A percentile compares a stretch with the other conserved stretches of the same genome.
Conservation (phyloP, 2,888 invertebrate species). For the Drosophila macrospina region DNA sequence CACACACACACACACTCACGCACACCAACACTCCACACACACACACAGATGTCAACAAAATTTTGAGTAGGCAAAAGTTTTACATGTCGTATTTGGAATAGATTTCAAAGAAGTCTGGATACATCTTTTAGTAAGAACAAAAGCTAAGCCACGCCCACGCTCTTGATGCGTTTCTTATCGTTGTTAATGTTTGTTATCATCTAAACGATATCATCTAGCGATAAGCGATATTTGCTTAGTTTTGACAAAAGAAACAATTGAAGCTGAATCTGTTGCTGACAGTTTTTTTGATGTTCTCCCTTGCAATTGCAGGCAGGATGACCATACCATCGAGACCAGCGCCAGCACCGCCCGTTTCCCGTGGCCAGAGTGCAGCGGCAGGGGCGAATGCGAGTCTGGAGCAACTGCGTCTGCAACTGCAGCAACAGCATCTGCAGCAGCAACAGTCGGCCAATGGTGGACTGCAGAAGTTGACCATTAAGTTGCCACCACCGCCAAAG, state of each 20-base stretch:
- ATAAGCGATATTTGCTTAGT: slow-evolving; percentile 3
- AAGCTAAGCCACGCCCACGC: neutral
- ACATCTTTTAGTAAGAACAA: neutral
- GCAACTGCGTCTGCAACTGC: slow-evolving; percentile 80
- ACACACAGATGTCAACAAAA: too few species aligned
- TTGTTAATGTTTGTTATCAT: neutral
- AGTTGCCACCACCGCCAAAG: slow-evolving; percentile 84
- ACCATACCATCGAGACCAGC: slow-evolving; percentile 85
- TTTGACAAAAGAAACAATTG: neutral
- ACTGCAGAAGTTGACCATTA: slow-evolving; percentile 81
- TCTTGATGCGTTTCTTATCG: neutral
- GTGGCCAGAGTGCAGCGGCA: slow-evolving; percentile 78
- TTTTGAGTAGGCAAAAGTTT: neutral
- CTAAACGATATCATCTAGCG: neutral
- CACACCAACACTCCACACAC: neutral
- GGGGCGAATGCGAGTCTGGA: slow-evolving; percentile 83
- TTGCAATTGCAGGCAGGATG: slow-evolving; percentile 70
- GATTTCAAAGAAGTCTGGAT: neutral
- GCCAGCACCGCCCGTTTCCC: slow-evolving; percentile 83
- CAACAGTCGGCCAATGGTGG: slow-evolving; percentile 72
- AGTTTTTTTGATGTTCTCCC: neutral
- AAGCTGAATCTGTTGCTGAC: neutral
- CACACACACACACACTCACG: neutral
- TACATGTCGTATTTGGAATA: neutral
- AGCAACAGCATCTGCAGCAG: slow-evolving; percentile 78